A percentile compares a stretch with the other conserved stretches of the same genome.
These are phyloP conservation scores for Tenthredo mesomela DNA, from an alignment of 2,888 invertebrate species.

Conservation along the genomic window DNA sequence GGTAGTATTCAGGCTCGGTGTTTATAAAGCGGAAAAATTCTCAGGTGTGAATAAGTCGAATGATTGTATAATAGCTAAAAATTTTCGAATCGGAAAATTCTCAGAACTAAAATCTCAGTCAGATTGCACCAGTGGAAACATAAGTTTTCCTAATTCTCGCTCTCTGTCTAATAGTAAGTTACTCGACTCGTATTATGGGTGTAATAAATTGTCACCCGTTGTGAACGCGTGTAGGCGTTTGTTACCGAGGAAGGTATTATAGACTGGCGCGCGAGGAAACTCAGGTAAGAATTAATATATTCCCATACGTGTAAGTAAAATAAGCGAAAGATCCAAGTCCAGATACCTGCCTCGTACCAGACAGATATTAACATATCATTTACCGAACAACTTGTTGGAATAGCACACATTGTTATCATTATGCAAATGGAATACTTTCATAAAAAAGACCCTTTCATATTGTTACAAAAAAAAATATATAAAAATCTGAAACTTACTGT, in stretches of 20 bases:
- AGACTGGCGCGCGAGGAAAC: not conserved
- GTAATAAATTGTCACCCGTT: slow-evolving; percentile 34
- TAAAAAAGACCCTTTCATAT: not conserved
- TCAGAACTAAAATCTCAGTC: not conserved
- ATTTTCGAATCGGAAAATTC: not conserved
- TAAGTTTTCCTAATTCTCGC: slow-evolving; percentile 1
- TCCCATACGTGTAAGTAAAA: slow-evolving; percentile 16
- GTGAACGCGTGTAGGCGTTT: slow-evolving; percentile 31
- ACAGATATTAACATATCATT: slow-evolving; percentile 48
- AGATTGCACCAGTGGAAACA: not conserved
- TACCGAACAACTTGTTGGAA: slow-evolving; percentile 40
- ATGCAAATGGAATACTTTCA: slow-evolving; percentile 7
- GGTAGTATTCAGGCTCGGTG: not conserved
- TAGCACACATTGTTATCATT: slow-evolving; percentile 42
- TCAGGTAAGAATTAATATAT: slow-evolving; percentile 39
- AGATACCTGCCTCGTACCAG: slow-evolving; percentile 19
- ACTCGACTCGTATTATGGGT: not conserved
- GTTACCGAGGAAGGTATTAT: slow-evolving; percentile 3
- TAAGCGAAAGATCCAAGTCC: slow-evolving; percentile 23
- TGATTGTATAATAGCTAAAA: not conserved
- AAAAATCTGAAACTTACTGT: not conserved
- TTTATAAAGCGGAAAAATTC: not conserved
- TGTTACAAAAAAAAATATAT: not conserved
- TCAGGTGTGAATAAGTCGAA: not conserved
- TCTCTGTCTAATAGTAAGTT: not conserved